Evolutionary conservation across 53 echinoderm and acorn worm genomes (phyloP), one percentile per base, ranked within the genome.

Genomic region (Patiria pectinifera): DNA sequence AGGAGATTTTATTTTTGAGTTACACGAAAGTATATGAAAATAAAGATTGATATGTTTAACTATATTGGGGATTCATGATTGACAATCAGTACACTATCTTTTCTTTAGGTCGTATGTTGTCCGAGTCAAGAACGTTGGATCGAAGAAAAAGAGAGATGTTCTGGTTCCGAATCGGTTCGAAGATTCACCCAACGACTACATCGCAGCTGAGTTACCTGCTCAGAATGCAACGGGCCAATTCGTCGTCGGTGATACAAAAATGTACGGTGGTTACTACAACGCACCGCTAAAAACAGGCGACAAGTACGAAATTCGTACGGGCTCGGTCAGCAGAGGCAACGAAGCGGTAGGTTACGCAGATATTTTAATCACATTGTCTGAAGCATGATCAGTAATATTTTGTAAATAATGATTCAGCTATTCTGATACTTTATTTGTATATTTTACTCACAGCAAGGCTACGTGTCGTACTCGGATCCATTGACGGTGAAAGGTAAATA

Each of bases 121-220:
- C 35, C 49, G 63, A 14, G 95, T 95, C 21, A 69, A 71, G 53
- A 93, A 47, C 69, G 78, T 85, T 2, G 3, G 45, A 22, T n/a
- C 72, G 4, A 47, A 61, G 48, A 69, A 80, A 8, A 83, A 85
- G 26, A 79, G 84, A 21, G 95, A 86, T 6, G 45, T 53, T 22
- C 45, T 79, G 3, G 59, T 53, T 14, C 47, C 83, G n/a, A 19
- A 43, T 2, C 87, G 53, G 48, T 93, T 83, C 45, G 85, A 69
- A 15, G 83, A 85, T 9, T 93, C 95, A 0, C 91, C 88, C 3
- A 62, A 87, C 13, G 71, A 96, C 70, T 97, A 96, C 86, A 85
- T 97, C 22, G 96, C 97, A 13, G 97, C 97, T 1, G 97, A 97
- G 87, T 91, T 94, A 59, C 82, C 83, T 11, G 84, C 86, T 45